Evolutionary conservation across 2,797 vertebrate genomes (phyloP).

Genomic region (Epinephelus malabaricus): DNA sequence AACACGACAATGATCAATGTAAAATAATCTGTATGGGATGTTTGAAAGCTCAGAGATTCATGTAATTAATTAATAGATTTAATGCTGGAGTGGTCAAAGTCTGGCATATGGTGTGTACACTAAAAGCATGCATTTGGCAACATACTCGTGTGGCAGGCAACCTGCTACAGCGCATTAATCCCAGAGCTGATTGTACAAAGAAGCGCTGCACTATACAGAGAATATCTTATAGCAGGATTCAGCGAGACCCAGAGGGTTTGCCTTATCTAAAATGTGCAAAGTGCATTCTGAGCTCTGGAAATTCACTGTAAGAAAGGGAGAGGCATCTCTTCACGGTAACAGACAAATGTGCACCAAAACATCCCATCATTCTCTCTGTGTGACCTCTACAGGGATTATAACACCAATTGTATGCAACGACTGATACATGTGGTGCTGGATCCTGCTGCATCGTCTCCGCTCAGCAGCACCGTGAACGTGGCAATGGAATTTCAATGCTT

Average conservation of each 20-base stretch:
- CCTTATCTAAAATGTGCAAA: constrained; percentile 60
- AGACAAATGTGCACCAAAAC: constrained; percentile 69
- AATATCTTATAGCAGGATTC: constrained; percentile 53
- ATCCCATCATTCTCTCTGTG: constrained; percentile 66
- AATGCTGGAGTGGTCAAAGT: constrained; percentile 21
- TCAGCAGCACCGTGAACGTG: constrained; percentile 43
- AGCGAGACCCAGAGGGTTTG: constrained; percentile 45
- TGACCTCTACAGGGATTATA: constrained; percentile 69
- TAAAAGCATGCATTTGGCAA: constrained; percentile 33
- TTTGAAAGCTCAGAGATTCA: constrained; percentile 14
- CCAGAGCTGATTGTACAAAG: constrained; percentile 53
- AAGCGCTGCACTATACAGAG: constrained; percentile 43
- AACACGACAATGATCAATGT: constrained; percentile 21
- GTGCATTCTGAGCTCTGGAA: constrained; percentile 61
- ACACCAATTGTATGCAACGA: constrained; percentile 55
- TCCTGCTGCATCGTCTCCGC: constrained; percentile 58
- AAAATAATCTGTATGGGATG: constrained; percentile 1
- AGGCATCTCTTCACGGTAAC: constrained; percentile 45
- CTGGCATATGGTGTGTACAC: constrained; percentile 9
- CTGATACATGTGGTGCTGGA: constrained; percentile 50
- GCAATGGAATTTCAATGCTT: constrained; percentile 42
- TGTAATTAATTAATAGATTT: constrained; percentile 24
- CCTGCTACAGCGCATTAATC: constrained; percentile 45
- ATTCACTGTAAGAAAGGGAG: constrained; percentile 48
- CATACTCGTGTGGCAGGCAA: constrained; percentile 15